phyloP scores from a whole-genome alignment of 2,113 vertebrate genomes.

The Myrmecophaga tridactyla region DNA sequence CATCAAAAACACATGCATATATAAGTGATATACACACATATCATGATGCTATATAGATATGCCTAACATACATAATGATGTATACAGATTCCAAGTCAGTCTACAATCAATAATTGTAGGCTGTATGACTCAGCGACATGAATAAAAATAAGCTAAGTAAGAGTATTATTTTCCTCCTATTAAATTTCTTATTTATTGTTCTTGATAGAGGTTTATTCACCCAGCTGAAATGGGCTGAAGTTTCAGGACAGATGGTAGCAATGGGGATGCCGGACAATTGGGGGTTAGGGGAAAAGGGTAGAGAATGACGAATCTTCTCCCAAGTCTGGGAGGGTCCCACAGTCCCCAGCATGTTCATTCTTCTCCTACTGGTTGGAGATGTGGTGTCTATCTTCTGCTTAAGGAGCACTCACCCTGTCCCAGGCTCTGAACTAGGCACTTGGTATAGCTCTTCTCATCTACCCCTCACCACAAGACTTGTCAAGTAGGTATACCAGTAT shows the following conservation, averaged over 20 bases:
- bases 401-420: neutral
- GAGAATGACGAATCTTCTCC: neutral
- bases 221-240: neutral
- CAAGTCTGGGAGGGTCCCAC: neutral
- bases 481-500: neutral
- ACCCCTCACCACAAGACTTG: neutral
- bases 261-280: neutral
- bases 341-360: neutral
- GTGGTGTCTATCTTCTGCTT: neutral
- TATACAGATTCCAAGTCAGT: neutral
- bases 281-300: rapidly evolving
- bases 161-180: neutral
- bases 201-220: neutral
- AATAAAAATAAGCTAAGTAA: neutral
- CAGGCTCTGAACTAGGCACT: neutral
- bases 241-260: neutral
- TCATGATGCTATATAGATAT: neutral
- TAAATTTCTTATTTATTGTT: constrained; percentile 4
- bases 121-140: neutral
- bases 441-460: neutral
- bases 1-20: neutral
- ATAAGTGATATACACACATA: neutral
- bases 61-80: no score
- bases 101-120: neutral
- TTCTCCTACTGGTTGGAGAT: neutral